Evolutionary conservation across 1,140 invertebrate genomes (phyloP).

Genomic region (Trichogramma pretiosum): DNA sequence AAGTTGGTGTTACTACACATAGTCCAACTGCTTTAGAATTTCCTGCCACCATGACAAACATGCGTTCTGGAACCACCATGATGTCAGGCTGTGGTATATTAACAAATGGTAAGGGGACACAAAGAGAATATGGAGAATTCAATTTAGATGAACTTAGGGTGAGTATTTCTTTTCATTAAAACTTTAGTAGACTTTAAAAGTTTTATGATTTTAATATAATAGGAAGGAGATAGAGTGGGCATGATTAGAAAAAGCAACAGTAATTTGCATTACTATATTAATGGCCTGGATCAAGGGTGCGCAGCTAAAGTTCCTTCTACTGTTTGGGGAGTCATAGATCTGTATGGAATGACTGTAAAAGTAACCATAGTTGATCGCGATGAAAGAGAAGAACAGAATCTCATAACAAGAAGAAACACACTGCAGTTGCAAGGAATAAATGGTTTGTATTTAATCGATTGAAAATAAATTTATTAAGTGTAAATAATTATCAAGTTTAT

Average conservation of each 20-base stretch:
- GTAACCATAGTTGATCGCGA: constrained; percentile 76
- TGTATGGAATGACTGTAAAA: constrained; percentile 95
- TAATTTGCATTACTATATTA: constrained; percentile 87
- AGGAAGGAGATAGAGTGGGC: constrained; percentile 82
- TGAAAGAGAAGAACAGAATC: constrained; percentile 68
- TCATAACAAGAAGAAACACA: constrained; percentile 61
- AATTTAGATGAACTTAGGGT: constrained; percentile 87
- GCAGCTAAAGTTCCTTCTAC: constrained; percentile 70
- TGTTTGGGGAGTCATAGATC: constrained; percentile 87
- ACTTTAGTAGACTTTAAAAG: not conserved
- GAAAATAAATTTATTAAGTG: not conserved
- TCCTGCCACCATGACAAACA: constrained; percentile 95
- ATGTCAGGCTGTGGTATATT: constrained; percentile 94
- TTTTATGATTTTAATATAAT: constrained; percentile 12
- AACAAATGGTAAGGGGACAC: constrained; percentile 86
- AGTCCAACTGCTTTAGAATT: constrained; percentile 83
- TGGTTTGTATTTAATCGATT: constrained; percentile 1
- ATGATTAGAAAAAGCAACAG: constrained; percentile 76
- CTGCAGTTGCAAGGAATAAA: constrained; percentile 40
- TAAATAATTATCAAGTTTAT: not conserved
- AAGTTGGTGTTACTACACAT: constrained; percentile 90
- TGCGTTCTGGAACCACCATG: constrained; percentile 91
- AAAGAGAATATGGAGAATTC: constrained; percentile 86
- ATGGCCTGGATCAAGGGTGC: constrained; percentile 85
- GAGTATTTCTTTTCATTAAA: constrained; percentile 23